Conservation (phyloP, 2,113 vertebrate species). For the Gavialis gangeticus region DNA sequence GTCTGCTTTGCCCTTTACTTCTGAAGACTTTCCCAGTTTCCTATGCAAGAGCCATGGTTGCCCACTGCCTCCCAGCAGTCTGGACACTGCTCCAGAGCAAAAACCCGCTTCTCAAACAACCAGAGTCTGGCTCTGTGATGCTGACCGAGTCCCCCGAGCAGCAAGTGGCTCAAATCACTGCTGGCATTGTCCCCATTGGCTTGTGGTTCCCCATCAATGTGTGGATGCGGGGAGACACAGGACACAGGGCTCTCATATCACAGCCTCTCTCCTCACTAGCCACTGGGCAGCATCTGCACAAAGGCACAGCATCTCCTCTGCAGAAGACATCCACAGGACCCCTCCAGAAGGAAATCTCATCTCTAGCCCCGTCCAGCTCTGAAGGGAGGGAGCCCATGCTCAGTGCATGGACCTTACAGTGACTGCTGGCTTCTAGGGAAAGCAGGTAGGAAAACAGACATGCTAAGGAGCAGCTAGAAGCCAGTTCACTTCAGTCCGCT, state of each 20-base stretch:
- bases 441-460: neutral
- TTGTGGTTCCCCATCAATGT: too few relatives aligned
- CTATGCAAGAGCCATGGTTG: neutral
- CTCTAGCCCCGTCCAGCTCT: neutral
- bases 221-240: neutral
- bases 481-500: neutral
- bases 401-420: fast-evolving
- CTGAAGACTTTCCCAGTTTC: neutral
- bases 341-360: fast-evolving
- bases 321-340: neutral
- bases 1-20: neutral
- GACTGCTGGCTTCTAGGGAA: neutral
- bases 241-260: slow-evolving; percentile 18
- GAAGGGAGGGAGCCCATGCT: neutral
- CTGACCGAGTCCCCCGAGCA: neutral
- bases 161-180: neutral
- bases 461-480: neutral
- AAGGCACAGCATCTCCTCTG: neutral
- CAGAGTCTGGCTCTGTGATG: neutral
- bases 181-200: too few relatives aligned
- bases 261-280: slow-evolving; percentile 24
- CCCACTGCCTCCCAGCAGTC: neutral
- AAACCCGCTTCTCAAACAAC: slow-evolving; percentile 2
- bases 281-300: neutral
- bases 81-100: slow-evolving; percentile 21